Evolutionary conservation across 2,888 invertebrate genomes (phyloP).

Genomic region (Helleia helle): DNA sequence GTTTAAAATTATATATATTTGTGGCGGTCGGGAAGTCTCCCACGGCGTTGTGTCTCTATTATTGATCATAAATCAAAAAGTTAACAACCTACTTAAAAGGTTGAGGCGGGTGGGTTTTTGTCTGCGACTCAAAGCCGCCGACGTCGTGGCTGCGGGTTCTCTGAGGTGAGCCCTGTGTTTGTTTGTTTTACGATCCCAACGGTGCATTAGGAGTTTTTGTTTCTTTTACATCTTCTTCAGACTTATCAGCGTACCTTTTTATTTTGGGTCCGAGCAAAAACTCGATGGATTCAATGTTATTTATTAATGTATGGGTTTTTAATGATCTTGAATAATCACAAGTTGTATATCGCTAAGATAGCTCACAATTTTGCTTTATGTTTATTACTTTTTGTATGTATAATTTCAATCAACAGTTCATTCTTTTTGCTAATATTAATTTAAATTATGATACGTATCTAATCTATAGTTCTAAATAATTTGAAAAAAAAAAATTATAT

Average conservation of each 20-base stretch:
- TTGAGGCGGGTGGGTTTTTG: slow-evolving; percentile 66
- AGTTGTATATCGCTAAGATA: too few species aligned
- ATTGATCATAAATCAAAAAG: slow-evolving; percentile 74
- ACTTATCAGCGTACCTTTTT: slow-evolving; percentile 47
- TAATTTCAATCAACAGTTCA: too few species aligned
- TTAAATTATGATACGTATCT: too few species aligned
- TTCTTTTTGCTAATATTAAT: too few species aligned
- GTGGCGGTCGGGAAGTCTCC: slow-evolving; percentile 63
- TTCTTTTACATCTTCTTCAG: slow-evolving; percentile 55
- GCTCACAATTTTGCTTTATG: too few species aligned
- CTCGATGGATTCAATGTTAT: slow-evolving; percentile 11
- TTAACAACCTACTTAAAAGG: slow-evolving; percentile 74
- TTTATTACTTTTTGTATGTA: too few species aligned
- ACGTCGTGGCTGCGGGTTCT: slow-evolving; percentile 49
- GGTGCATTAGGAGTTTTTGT: slow-evolving; percentile 65
- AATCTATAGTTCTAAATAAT: too few species aligned
- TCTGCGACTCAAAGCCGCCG: slow-evolving; percentile 63
- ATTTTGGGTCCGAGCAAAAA: slow-evolving; percentile 25
- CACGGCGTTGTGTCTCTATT: slow-evolving; percentile 73
- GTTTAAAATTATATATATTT: slow-evolving; percentile 65
- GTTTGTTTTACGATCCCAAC: slow-evolving; percentile 71
- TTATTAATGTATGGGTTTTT: too few species aligned
- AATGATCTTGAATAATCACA: too few species aligned
- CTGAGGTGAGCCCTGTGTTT: slow-evolving; percentile 53
- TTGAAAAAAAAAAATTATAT: too few species aligned